Base-by-base conservation (phyloP, 2,113 vertebrate genomes). In the Glareola pratincola region DNA sequence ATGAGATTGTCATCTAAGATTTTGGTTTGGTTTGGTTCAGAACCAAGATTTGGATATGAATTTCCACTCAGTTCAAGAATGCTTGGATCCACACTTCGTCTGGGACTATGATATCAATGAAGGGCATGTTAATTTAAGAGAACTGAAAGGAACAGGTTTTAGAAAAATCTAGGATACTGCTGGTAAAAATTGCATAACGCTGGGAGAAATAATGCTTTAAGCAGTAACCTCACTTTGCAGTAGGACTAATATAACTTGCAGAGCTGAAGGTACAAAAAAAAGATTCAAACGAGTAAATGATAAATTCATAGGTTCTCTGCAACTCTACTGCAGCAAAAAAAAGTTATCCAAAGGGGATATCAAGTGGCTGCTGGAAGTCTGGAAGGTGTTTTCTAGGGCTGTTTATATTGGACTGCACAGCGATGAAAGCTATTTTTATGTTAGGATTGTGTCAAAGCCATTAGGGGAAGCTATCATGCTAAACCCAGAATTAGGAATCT, bases 381-480 rank as follows among this genome's bases (percentile, higher is more conserved):
- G 90, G 53, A 92, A 90, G 69, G 51, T 90, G 53, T 50, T 95
- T 87, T 84, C 47, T 21, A 36, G 37, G 64, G 30, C 41, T 91
- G 10, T 96, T 96, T 94, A 12, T 76, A n/a, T 21, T 94, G 90
- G 92, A 90, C 41, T 85, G 27, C 9, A 13, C 34, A 50, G 53
- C 27, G 48, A 62, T 66, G 57, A 91, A 95, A 95, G 34, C 56
- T 83, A 68, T 69, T 95, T 94, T 85, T 91, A 18, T 81, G n/a
- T 62, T 39, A 88, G 69, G 36, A 75, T 62, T 93, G 27, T 76
- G 62, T 83, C 51, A 89, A 92, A 85, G 20, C 16, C 67, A 37
- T 80, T 83, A 75, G 30, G 19, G 21, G 30, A 94, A 90, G 12
- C 15, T 85, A 53, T 53, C 37, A 34, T 20, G 8, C 27, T 76